Evolutionary conservation across 2,888 invertebrate genomes (phyloP).

Genomic region (Ophion slaviceki): DNA sequence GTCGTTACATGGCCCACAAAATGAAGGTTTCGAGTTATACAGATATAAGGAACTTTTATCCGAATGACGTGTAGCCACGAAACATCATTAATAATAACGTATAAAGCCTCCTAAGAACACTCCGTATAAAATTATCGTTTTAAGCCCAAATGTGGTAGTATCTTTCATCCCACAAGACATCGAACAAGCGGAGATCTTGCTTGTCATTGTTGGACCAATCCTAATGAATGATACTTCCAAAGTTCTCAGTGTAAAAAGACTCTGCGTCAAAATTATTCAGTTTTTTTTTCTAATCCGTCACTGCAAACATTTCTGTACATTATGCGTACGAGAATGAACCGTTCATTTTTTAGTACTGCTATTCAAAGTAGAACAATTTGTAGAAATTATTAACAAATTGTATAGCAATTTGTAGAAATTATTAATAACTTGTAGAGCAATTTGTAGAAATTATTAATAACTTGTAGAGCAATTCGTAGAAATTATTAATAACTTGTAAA

Average conservation of each 20-base stretch:
- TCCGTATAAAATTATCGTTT: not conserved
- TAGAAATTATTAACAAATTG: no score
- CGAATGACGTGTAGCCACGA: not conserved
- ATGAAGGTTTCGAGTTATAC: not conserved
- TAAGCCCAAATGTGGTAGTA: not conserved
- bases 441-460: no score
- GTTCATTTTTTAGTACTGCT: no score
- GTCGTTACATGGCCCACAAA: conserved; percentile 1
- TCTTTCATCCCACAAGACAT: not conserved
- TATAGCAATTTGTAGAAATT: no score
- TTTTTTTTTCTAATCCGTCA: not conserved
- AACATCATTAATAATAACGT: conserved; percentile 16
- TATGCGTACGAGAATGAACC: not conserved
- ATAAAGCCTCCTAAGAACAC: conserved; percentile 11
- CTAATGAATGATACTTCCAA: not conserved
- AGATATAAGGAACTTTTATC: conserved; percentile 3
- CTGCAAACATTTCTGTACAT: not conserved
- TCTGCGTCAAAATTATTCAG: not conserved
- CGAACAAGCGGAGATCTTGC: not conserved
- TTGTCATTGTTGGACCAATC: not conserved
- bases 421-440: no score
- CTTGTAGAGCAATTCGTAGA: no score
- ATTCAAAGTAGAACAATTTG: no score
- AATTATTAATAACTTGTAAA: no score
- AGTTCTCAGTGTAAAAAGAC: not conserved